Percentiles rank a stretch among this genome's conserved stretches.
These are phyloP conservation scores for Morpho achilles DNA, from an alignment of 2,888 invertebrate genomes.

Conservation along the genomic window DNA sequence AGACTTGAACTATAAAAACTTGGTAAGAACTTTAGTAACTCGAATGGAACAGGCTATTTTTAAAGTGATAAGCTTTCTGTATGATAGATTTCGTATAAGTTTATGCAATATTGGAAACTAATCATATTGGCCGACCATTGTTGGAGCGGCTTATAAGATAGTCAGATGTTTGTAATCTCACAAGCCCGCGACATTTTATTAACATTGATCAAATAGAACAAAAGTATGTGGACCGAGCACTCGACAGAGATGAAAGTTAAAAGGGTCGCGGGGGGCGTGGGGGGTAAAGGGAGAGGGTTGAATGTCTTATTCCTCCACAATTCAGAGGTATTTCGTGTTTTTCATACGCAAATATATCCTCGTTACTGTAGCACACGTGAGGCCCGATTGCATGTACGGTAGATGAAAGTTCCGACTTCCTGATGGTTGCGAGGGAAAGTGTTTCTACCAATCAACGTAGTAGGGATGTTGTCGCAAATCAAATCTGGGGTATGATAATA, in stretches of 20 bases:
- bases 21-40: too few relatives aligned
- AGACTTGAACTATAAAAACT: too few relatives aligned
- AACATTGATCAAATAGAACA: constrained; percentile 80
- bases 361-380: constrained; percentile 76
- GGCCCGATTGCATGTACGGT: constrained; percentile 71
- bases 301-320: constrained; percentile 79
- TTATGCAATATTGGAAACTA: constrained; percentile 27
- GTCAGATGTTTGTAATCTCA: constrained; percentile 73
- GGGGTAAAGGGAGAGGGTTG: constrained; percentile 62
- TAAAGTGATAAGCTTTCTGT: too few relatives aligned
- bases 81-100: constrained; percentile 4
- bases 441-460: constrained; percentile 23
- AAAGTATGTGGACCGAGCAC: constrained; percentile 80
- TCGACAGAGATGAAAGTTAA: constrained; percentile 80
- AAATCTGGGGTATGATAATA: constrained; percentile 2
- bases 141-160: constrained; percentile 52
- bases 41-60: too few relatives aligned
- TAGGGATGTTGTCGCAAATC: constrained; percentile 8
- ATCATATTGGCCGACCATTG: constrained; percentile 15
- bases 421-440: constrained; percentile 18
- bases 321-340: constrained; percentile 80
- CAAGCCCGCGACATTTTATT: constrained; percentile 77
- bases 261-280: constrained; percentile 68
- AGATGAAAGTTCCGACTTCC: constrained; percentile 53
- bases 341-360: constrained; percentile 80